Base-by-base conservation (phyloP, 2,888 invertebrate genomes). In the Erebia ligea region DNA sequence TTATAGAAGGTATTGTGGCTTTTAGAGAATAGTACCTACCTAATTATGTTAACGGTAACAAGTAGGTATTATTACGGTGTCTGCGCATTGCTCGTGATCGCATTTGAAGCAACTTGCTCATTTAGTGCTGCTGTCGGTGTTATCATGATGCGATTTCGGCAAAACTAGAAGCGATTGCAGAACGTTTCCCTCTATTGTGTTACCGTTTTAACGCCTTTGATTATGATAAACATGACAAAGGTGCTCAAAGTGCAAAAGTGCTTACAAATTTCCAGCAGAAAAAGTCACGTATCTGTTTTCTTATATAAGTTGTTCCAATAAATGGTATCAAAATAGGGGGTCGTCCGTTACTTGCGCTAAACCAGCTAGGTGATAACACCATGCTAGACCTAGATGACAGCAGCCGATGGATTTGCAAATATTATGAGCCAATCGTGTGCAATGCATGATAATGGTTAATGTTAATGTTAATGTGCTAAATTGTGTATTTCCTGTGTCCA, bases 351-450 rank as follows among this genome's bases (percentile, higher is more conserved):
- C 63, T 90, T 90, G 88, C 90, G 87, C 91, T 91, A 91, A 88
- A 80, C 84, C 89, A 89, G 90, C 90, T 89, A 90, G 91, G 91
- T 91, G 87, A 86, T 83, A 84, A 83, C 91, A 92, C 90, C 91
- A 88, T 91, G 90, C 90, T 88, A 89, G 89, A 86, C 88, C 87
- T 88, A 87, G 77, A 89, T 92, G 91, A 87, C 86, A 80, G 86
- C 87, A 85, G 84, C 87, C 86, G 79, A 87, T 89, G 88, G 84
- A 83, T 73, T 88, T 86, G 87, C 87, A 84, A 82, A 79, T 74
- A 85, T 87, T 74, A 85, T 87, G 87, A 87, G 89, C 89, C 90
- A 89, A 86, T 86, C 86, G 86, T 89, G 92, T 92, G 92, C 92
- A 87, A 90, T 92, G 91, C 88, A 89, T 89, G 88, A 87, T 82